Evolutionary conservation across 2,797 vertebrate species (phyloP).

Genomic region (Alfaro cultratus): DNA sequence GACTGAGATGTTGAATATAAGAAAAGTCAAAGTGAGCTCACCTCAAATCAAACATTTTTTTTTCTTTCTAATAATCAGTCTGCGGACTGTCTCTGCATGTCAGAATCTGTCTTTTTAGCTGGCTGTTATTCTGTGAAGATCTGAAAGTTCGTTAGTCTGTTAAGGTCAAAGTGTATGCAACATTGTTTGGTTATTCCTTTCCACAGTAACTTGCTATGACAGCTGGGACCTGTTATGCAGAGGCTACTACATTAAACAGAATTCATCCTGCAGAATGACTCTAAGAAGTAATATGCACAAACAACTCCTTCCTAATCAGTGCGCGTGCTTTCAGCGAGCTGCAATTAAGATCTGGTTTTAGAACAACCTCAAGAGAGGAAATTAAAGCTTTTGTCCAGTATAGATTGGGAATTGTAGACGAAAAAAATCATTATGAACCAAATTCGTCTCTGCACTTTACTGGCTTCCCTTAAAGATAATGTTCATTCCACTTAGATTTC

Average conservation of each 20-base stretch:
- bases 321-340: neutral
- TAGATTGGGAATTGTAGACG: neutral
- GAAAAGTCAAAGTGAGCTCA: neutral
- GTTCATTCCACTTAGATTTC: constrained; percentile 47
- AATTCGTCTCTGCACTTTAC: constrained; percentile 27
- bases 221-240: neutral
- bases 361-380: neutral
- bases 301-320: neutral
- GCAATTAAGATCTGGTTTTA: neutral
- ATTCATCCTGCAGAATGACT: neutral
- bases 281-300: neutral
- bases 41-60: neutral
- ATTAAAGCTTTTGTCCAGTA: neutral
- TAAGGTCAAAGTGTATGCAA: neutral
- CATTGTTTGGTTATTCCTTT: neutral
- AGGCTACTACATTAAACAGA: neutral
- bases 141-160: too few relatives aligned
- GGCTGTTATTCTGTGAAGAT: neutral
- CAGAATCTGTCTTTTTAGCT: neutral
- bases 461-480: constrained; percentile 36
- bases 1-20: neutral
- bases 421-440: constrained; percentile 11
- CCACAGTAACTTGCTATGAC: neutral
- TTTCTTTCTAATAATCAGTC: neutral
- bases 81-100: neutral